Evolutionary conservation across 2,888 invertebrate genomes (phyloP).

Genomic region (Cotesia congregata): DNA sequence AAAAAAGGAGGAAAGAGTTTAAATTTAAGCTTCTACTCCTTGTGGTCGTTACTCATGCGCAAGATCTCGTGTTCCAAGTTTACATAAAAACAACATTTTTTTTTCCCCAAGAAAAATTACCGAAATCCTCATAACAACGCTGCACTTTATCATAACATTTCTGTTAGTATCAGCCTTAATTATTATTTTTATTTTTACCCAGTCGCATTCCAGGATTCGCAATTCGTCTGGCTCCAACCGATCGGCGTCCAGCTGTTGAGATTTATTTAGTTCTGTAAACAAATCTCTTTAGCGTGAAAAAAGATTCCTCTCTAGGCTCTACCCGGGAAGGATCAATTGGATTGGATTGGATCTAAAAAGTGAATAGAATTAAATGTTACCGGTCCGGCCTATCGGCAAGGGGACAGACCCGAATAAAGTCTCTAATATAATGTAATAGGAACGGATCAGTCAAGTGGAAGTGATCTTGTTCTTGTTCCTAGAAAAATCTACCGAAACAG

Average conservation of each 20-base stretch:
- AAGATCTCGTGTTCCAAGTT: conserved; percentile 32
- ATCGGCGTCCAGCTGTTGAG: background rate
- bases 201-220: background rate
- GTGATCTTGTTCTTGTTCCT: background rate
- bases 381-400: no score
- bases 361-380: background rate
- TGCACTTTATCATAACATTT: conserved; percentile 45
- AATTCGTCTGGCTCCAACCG: background rate
- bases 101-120: background rate
- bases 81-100: conserved; percentile 7
- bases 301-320: background rate
- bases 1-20: conserved; percentile 6
- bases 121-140: conserved; percentile 11
- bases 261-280: background rate
- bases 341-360: background rate
- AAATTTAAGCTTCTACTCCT: conserved; percentile 13
- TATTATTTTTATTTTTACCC: background rate
- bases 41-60: conserved; percentile 41
- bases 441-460: conserved; percentile 22
- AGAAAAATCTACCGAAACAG: conserved; percentile 36
- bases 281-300: background rate
- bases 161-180: conserved; percentile 32
- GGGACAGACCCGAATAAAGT: no score
- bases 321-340: background rate
- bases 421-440: background rate